These are phyloP conservation scores for Crenuchus spilurus DNA, from an alignment of 2,797 vertebrate genomes.

Conservation along the genomic window DNA sequence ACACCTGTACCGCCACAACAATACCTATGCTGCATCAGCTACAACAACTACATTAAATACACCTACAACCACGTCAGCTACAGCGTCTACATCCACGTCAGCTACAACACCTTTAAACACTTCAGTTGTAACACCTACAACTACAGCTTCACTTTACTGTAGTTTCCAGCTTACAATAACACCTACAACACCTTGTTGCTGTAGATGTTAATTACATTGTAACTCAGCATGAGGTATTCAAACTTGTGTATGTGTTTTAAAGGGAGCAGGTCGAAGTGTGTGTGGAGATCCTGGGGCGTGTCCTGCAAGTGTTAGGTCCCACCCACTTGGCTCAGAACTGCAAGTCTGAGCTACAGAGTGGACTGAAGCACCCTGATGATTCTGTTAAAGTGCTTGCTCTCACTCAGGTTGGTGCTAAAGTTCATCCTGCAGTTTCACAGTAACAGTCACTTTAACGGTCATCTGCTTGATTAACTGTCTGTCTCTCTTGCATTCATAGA, in stretches of 20 bases:
- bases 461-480: not conserved
- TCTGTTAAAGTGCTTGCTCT: slow-evolving; percentile 87
- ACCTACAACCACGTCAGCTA: too few relatives aligned
- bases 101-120: not conserved
- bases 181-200: too few relatives aligned
- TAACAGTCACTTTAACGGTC: too few relatives aligned
- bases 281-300: slow-evolving; percentile 86
- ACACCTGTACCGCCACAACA: too few relatives aligned
- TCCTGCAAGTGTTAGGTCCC: slow-evolving; percentile 86
- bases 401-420: slow-evolving; percentile 81
- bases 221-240: too few relatives aligned
- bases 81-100: too few relatives aligned
- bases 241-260: slow-evolving; percentile 24
- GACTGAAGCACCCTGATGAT: slow-evolving; percentile 85
- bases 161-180: not conserved
- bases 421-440: not conserved
- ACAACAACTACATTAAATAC: too few relatives aligned
- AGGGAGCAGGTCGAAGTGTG: slow-evolving; percentile 89
- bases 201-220: too few relatives aligned
- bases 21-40: too few relatives aligned
- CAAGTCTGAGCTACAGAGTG: slow-evolving; percentile 82
- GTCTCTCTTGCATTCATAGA: slow-evolving; percentile 69
- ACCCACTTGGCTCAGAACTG: slow-evolving; percentile 81
- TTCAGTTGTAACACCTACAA: too few relatives aligned
- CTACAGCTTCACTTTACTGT: not conserved